Evolutionary conservation across 2,113 vertebrate genomes (phyloP).

Genomic region (Calidris pygmaea): DNA sequence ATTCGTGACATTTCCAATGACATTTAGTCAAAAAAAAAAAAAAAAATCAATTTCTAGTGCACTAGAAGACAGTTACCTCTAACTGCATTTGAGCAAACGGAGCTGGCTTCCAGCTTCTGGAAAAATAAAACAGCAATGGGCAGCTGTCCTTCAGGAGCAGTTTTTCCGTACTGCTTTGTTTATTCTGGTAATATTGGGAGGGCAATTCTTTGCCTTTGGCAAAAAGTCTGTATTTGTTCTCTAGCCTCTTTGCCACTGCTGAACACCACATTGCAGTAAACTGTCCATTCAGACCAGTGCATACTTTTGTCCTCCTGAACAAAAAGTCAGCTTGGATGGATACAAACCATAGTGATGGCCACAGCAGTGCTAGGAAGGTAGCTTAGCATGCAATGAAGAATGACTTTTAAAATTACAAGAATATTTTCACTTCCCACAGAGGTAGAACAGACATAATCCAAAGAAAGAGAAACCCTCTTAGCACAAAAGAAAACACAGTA

Average conservation of each 20-base stretch:
- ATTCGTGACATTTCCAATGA: conserved; percentile 61
- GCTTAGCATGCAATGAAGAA: not conserved
- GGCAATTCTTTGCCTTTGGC: not conserved
- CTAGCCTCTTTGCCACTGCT: not conserved
- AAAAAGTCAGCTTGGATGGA: not conserved
- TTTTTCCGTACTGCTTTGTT: not conserved
- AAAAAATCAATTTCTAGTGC: conserved; percentile 23
- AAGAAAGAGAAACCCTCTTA: not conserved
- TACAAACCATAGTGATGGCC: not conserved
- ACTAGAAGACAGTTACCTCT: not conserved
- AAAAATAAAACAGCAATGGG: not conserved
- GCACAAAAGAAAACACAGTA: not conserved
- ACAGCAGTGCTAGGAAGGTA: not conserved
- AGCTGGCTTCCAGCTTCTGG: conserved; percentile 31
- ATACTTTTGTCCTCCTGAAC: not conserved
- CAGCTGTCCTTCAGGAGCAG: conserved; percentile 16
- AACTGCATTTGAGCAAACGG: conserved; percentile 18
- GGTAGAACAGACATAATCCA: not conserved
- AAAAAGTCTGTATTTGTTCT: not conserved
- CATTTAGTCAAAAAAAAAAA: conserved; percentile 15
- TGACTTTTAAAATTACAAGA: not conserved
- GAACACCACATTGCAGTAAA: not conserved
- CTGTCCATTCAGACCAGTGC: not conserved
- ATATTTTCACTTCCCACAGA: not conserved
- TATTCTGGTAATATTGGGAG: not conserved